Evolutionary conservation across 1,140 invertebrate genomes (phyloP).

Genomic region (Drosophila ercepeae): DNA sequence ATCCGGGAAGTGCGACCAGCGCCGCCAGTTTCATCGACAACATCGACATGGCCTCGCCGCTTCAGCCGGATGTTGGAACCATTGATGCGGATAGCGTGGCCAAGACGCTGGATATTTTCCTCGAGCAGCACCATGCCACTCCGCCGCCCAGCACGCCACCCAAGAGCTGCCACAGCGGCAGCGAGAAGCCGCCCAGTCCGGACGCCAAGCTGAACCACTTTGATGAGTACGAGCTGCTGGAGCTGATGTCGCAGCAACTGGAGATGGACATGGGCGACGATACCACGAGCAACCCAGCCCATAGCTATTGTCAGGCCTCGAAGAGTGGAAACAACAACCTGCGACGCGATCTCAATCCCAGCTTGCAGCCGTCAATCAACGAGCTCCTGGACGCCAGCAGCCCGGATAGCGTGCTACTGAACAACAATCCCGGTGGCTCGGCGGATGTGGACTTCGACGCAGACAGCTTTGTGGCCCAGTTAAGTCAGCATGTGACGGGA

Average conservation of each 20-base stretch:
- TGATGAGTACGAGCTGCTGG: slow-evolving; percentile 79
- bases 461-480: slow-evolving; percentile 75
- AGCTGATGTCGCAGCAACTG: slow-evolving; percentile 82
- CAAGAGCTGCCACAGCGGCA: slow-evolving; percentile 46
- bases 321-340: slow-evolving; percentile 49
- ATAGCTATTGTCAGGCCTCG: slow-evolving; percentile 39
- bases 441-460: slow-evolving; percentile 74
- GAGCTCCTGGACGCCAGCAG: slow-evolving; percentile 75
- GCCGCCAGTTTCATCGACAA: slow-evolving; percentile 62
- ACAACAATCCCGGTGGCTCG: slow-evolving; percentile 52
- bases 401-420: slow-evolving; percentile 61
- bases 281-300: slow-evolving; percentile 39
- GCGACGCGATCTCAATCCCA: slow-evolving; percentile 79
- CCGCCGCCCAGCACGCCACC: slow-evolving; percentile 61
- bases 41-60: slow-evolving; percentile 77
- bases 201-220: slow-evolving; percentile 79
- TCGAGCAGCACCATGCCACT: slow-evolving; percentile 77
- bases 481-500: slow-evolving; percentile 64
- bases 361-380: slow-evolving; percentile 76
- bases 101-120: slow-evolving; percentile 77
- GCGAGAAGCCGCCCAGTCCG: slow-evolving; percentile 52
- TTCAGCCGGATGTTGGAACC: slow-evolving; percentile 50
- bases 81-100: slow-evolving; percentile 74
- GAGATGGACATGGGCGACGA: slow-evolving; percentile 83
- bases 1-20: slow-evolving; percentile 21